These are phyloP conservation scores for Ibycter americanus DNA, from an alignment of 2,797 vertebrate genomes.

Conservation along the genomic window DNA sequence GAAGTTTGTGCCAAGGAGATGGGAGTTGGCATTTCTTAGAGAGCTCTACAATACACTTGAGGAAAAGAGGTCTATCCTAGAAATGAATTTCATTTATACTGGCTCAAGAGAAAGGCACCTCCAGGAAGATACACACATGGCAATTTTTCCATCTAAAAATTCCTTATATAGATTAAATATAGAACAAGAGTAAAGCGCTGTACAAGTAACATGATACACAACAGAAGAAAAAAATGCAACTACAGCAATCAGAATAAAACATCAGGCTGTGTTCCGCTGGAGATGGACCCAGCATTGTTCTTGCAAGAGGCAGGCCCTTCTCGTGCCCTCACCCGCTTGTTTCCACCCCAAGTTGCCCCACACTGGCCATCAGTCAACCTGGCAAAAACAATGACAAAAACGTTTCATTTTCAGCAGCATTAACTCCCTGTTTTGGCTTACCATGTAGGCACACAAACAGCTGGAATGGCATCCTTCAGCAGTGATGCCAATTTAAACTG, in stretches of 20 bases:
- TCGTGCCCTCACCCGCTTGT: fast-evolving
- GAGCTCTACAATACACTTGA: constrained; percentile 1
- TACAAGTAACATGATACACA: neutral
- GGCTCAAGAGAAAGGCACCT: neutral
- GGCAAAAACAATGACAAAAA: neutral
- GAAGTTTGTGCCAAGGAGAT: neutral
- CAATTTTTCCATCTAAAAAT: neutral
- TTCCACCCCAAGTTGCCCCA: neutral
- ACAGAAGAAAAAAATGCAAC: neutral
- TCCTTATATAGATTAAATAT: neutral
- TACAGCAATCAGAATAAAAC: neutral
- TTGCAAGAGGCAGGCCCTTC: neutral
- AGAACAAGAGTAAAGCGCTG: neutral
- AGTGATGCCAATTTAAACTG: neutral
- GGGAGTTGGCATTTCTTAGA: constrained; percentile 32
- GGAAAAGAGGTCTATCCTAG: neutral
- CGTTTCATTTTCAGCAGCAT: neutral
- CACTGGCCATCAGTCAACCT: neutral
- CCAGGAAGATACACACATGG: neutral
- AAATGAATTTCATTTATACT: constrained; percentile 13
- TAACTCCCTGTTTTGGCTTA: neutral
- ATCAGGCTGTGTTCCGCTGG: neutral
- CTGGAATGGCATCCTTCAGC: neutral
- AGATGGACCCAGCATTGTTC: neutral
- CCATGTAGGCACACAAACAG: neutral